These are phyloP conservation scores for Trachymyrmex cornetzi DNA, from an alignment of 1,140 invertebrate genomes.

Conservation along the genomic window DNA sequence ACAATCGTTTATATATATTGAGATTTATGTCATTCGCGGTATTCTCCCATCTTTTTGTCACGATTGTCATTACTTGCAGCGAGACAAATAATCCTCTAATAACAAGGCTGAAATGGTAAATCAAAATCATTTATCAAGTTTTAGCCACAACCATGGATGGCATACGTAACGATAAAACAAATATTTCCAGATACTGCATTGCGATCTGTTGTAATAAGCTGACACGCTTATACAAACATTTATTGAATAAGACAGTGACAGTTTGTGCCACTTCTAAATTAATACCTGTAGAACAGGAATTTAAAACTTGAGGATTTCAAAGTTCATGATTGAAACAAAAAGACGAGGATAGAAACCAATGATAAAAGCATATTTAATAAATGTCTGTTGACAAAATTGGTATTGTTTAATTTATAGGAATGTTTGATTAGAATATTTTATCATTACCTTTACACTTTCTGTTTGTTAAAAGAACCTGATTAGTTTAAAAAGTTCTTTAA, in stretches of 20 bases:
- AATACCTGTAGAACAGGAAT: neutral
- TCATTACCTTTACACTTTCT: neutral
- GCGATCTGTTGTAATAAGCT: neutral
- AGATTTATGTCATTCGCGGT: conserved; percentile 81
- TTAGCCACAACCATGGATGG: neutral
- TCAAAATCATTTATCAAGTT: neutral
- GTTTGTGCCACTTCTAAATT: conserved; percentile 33
- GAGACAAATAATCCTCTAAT: conserved; percentile 67
- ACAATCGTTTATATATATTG: conserved; percentile 82
- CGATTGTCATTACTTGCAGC: conserved; percentile 82
- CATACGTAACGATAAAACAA: neutral
- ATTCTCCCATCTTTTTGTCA: conserved; percentile 80
- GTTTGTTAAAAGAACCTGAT: neutral
- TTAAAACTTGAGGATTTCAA: neutral
- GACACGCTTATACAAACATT: conserved; percentile 30
- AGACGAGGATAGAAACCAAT: neutral
- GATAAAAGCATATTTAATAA: neutral
- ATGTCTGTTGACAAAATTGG: neutral
- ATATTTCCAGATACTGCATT: conserved; percentile 49
- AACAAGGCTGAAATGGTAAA: conserved; percentile 30
- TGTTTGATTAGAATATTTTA: neutral
- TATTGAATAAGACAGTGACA: neutral
- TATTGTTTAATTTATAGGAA: conserved; percentile 1
- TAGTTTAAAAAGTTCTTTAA: neutral
- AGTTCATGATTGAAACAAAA: neutral